These are phyloP conservation scores for Sebastes kiyomatsui DNA, from an alignment of 2,797 vertebrate genomes.

Conservation along the genomic window DNA sequence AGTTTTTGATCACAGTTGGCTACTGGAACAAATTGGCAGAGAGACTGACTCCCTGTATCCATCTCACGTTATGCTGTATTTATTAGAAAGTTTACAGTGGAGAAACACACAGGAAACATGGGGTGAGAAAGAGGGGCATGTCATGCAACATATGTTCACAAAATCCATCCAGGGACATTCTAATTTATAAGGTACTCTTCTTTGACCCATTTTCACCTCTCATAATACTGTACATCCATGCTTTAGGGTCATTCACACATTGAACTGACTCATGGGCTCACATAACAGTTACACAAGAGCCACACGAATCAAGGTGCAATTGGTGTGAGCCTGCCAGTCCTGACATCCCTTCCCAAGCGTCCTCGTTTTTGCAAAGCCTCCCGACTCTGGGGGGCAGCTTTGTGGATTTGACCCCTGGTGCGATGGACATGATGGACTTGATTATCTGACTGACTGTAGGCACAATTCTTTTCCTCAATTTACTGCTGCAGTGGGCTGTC, in stretches of 20 bases:
- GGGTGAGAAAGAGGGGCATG: neutral
- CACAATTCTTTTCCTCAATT: constrained; percentile 6
- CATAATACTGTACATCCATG: neutral
- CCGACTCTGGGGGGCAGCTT: neutral
- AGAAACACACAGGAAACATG: neutral
- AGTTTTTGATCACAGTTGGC: neutral
- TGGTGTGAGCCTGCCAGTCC: neutral
- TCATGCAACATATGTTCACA: neutral
- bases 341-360: neutral
- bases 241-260: neutral
- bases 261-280: neutral
- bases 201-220: neutral
- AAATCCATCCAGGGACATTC: neutral
- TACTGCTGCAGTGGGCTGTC: constrained; percentile 1
- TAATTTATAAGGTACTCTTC: neutral
- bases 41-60: neutral
- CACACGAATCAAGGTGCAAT: neutral
- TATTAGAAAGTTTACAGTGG: neutral
- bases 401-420: constrained; percentile 17
- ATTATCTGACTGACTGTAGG: constrained; percentile 2
- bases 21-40: neutral
- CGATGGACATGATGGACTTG: constrained; percentile 26
- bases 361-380: neutral
- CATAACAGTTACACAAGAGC: neutral
- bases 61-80: neutral